Percentiles rank a stretch among this genome's conserved stretches.
Evolutionary conservation across 1,140 invertebrate genomes (phyloP).

Genomic region (Apis cerana): DNA sequence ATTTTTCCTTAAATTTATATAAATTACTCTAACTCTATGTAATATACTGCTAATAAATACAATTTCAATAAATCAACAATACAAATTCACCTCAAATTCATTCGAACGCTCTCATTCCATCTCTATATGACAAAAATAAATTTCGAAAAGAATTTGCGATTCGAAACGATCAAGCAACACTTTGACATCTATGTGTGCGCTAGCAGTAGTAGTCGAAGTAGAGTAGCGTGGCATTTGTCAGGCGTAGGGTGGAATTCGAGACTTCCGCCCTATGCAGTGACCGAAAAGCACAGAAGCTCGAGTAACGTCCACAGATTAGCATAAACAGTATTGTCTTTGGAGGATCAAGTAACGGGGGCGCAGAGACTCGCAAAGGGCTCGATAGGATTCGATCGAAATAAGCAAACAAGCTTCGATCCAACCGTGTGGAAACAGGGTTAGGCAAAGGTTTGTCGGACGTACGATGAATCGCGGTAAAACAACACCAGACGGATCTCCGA

Average conservation of each 20-base stretch:
- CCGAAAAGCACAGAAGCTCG: constrained; percentile 19
- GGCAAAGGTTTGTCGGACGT: too few species aligned
- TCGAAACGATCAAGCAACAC: too few species aligned
- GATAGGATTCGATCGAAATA: constrained; percentile 17
- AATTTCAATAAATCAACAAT: too few species aligned
- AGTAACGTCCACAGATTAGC: constrained; percentile 25
- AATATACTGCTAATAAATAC: too few species aligned
- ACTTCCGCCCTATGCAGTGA: constrained; percentile 8
- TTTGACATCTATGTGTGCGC: too few species aligned
- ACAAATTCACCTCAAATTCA: too few species aligned
- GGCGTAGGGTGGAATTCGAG: constrained; percentile 29
- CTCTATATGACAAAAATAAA: too few species aligned
- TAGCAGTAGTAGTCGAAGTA: too few species aligned
- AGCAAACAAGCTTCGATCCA: constrained; percentile 1
- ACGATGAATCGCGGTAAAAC: neutral
- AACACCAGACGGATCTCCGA: neutral
- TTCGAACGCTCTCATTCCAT: too few species aligned
- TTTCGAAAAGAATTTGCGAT: too few species aligned
- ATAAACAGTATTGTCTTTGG: constrained; percentile 43
- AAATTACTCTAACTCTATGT: too few species aligned
- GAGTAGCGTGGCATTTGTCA: neutral
- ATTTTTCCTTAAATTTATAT: too few species aligned
- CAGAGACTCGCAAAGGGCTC: neutral
- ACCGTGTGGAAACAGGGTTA: constrained; percentile 1
- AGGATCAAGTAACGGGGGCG: constrained; percentile 21